These are phyloP conservation scores for Sphaerophoria rueppellii DNA, from an alignment of 2,888 invertebrate genomes.

Conservation along the genomic window DNA sequence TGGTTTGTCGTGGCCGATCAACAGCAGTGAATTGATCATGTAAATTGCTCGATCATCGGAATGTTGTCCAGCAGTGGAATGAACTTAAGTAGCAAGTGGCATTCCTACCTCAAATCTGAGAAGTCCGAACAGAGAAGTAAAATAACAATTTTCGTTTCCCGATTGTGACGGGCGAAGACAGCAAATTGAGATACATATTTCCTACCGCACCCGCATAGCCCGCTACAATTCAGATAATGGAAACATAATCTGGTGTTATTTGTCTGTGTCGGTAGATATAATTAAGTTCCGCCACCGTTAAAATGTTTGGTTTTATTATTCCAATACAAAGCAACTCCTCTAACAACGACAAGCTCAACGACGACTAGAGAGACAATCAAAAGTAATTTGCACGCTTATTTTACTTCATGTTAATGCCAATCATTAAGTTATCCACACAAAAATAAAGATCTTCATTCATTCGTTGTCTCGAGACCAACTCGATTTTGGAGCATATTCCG, in stretches of 20 bases:
- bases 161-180: too few species aligned
- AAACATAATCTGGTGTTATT: too few species aligned
- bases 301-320: neutral
- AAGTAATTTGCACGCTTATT: conserved; percentile 72
- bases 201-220: too few species aligned
- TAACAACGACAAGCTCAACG: too few species aligned
- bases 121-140: too few species aligned
- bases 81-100: conserved; percentile 57
- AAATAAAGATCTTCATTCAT: conserved; percentile 39
- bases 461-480: neutral
- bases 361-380: conserved; percentile 59
- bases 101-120: conserved; percentile 45
- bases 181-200: too few species aligned
- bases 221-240: too few species aligned
- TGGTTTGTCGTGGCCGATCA: conserved; percentile 36
- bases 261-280: too few species aligned
- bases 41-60: conserved; percentile 56
- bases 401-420: conserved; percentile 67
- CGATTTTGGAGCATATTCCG: too few species aligned
- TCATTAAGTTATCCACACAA: conserved; percentile 67
- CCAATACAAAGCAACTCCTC: too few species aligned
- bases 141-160: too few species aligned
- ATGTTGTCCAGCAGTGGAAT: conserved; percentile 55
- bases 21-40: conserved; percentile 62
- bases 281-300: too few species aligned